phyloP scores from a whole-genome alignment of 2,113 vertebrate species.

The Platysteira castanea region DNA sequence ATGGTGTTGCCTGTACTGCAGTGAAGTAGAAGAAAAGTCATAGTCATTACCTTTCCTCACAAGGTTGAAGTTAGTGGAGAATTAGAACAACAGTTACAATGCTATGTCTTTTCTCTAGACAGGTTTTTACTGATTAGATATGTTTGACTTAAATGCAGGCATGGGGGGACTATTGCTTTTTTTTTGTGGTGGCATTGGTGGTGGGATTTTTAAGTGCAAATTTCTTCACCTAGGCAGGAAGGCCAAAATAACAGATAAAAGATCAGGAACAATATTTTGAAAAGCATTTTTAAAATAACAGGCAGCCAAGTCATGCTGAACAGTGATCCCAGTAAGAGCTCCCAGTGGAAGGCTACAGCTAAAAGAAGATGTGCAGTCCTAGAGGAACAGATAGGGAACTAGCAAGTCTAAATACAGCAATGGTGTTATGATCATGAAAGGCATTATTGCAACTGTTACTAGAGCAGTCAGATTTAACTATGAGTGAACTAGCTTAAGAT shows the following conservation, averaged over 20 bases:
- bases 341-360: not conserved
- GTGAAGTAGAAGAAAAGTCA: not conserved
- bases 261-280: not conserved
- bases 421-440: not conserved
- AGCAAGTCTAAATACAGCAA: not conserved
- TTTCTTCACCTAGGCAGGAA: not conserved
- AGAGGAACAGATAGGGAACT: not conserved
- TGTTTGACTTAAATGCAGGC: not conserved
- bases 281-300: not conserved
- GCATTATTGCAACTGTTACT: not conserved
- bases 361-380: not conserved
- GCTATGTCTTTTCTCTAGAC: not conserved
- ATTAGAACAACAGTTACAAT: not conserved
- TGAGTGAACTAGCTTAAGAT: not conserved
- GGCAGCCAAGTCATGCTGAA: not conserved
- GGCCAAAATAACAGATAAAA: not conserved
- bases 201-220: not conserved
- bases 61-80: not conserved
- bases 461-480: not conserved
- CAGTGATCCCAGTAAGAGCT: not conserved
- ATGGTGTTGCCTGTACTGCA: not conserved
- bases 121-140: not conserved
- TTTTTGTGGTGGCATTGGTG: not conserved
- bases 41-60: not conserved
- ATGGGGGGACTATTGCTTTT: fast-evolving